Evolutionary conservation across 2,113 vertebrate genomes (phyloP).

Genomic region (Andinoacara biseriatus): DNA sequence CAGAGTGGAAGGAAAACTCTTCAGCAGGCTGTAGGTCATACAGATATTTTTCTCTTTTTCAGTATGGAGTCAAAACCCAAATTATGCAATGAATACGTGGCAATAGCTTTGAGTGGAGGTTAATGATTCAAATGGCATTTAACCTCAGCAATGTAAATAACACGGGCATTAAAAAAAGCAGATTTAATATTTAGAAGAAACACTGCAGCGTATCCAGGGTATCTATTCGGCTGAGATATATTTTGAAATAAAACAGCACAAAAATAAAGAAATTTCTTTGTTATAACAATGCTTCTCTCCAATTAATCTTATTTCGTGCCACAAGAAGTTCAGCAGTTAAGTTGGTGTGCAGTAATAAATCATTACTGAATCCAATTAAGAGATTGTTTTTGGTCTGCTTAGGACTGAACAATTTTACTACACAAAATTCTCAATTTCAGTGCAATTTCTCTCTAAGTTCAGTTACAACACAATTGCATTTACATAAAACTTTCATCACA

Average conservation of each 20-base stretch:
- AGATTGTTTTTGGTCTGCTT: no score
- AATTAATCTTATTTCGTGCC: no score
- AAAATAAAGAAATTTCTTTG: no score
- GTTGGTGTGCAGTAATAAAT: no score
- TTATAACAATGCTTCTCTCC: no score
- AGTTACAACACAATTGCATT: neutral
- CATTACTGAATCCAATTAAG: no score
- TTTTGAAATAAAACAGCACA: neutral
- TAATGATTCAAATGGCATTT: conserved; percentile 58
- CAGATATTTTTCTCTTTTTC: neutral
- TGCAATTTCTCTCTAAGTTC: no score
- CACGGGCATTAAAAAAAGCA: neutral
- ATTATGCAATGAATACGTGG: conserved; percentile 17
- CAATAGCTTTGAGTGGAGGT: conserved; percentile 19
- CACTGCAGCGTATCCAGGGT: neutral
- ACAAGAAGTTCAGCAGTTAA: neutral
- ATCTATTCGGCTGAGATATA: neutral
- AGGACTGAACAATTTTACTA: no score
- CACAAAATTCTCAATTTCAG: no score
- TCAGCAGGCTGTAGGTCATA: neutral
- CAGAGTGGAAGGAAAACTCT: neutral
- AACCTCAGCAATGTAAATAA: conserved; percentile 23
- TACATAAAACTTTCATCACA: neutral
- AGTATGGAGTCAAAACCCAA: conserved; percentile 2
- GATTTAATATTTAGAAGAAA: neutral